Base-by-base conservation (phyloP, 2,888 invertebrate genomes). In the Rotaria sp. region DNA sequence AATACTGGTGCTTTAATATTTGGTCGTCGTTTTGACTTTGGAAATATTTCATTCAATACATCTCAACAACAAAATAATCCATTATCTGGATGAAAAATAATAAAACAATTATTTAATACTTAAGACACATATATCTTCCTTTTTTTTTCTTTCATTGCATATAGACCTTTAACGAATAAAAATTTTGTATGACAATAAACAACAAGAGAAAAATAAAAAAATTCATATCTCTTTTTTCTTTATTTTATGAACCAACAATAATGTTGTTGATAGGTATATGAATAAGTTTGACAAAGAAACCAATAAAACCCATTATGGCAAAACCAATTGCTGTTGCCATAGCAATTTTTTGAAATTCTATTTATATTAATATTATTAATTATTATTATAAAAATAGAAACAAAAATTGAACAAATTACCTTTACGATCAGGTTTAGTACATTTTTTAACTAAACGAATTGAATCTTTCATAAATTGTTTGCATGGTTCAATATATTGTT, bases 251-350 rank as follows among this genome's bases (percentile, higher is more conserved):
- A 35, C 67, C 67, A 35, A 92, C 92, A 90, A 92, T 92, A 90
- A 92, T 92, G 90, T 92, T 92, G 90, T 92, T 92, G 90, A 99
- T 99, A 88, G 99, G 99, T 92, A 99, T 99, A 92, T 99, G 99
- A 92, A 99, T 99, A 89, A 99, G 93, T 93, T 99, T 99, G 59
- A 99, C 99, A 90, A 99, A 99, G 93, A 99, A 99, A 89, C 99
- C 99, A 91, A 99, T 99, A 93, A 99, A 99, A 87, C 99, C 99
- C 99, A 99, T 99, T 92, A 99, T 97, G 92, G 96, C 97, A 93
- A 99, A 99, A 87, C 99, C 99, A 90, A 99, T 97, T 10, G 98
- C 98, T 87, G 99, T 99, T 87, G 99, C 99, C 89, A 98, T 95
- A 48, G 98, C 99, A 90, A 99, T 99, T 93, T 99, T 99, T 92